Conservation (phyloP, 2,888 invertebrate genomes). For the Xestia rhomboidea region DNA sequence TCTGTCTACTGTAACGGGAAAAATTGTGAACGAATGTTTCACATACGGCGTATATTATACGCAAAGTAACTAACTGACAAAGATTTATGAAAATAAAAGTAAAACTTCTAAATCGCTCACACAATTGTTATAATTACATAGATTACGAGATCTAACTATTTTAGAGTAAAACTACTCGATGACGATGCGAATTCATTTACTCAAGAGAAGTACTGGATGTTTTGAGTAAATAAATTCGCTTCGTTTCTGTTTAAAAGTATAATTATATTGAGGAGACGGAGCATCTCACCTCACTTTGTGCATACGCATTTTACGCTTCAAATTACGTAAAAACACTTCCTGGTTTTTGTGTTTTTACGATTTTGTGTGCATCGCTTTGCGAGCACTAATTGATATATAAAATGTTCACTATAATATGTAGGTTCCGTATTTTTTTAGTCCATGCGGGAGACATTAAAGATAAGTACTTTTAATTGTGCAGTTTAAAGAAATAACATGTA, state of each 20-base stretch:
- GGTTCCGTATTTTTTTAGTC: constrained; percentile 46
- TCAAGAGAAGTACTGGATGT: neutral
- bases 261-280: constrained; percentile 31
- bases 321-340: constrained; percentile 59
- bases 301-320: constrained; percentile 46
- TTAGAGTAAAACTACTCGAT: constrained; percentile 27
- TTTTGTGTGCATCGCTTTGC: constrained; percentile 29
- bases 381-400: constrained; percentile 44
- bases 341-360: constrained; percentile 54
- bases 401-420: constrained; percentile 21
- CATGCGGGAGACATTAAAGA: constrained; percentile 31
- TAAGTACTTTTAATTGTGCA: neutral
- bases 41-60: neutral
- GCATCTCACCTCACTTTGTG: constrained; percentile 23
- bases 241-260: constrained; percentile 6
- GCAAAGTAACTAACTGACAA: neutral
- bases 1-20: neutral
- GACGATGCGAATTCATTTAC: constrained; percentile 8
- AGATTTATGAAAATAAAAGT: neutral
- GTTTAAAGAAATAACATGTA: neutral
- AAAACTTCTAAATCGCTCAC: neutral
- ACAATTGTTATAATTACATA: constrained; percentile 21
- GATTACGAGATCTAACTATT: constrained; percentile 10
- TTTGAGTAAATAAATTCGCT: neutral
- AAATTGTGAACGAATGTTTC: neutral